Evolutionary conservation across 2,888 invertebrate species (phyloP), one percentile per base, ranked within the genome.

Genomic region (Watsonalla cultraria): DNA sequence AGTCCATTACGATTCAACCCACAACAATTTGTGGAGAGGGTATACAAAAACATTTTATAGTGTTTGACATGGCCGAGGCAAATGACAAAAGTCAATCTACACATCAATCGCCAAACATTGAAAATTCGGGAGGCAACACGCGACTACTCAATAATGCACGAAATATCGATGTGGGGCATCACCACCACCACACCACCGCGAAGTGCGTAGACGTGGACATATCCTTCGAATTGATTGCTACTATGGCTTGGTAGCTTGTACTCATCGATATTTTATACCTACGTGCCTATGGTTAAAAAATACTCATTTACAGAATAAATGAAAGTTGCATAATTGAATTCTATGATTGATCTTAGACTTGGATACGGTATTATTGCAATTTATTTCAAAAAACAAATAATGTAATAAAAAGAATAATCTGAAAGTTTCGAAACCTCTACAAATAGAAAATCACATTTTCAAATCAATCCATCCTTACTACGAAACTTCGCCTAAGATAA

Each of bases 61-160:
- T 86, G 74, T 89, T 88, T 87, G 89, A 88, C 88, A 84, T 86
- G 85, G 83, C 74, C 84, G 82, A 83, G 74, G 87, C 80, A 90
- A 90, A 90, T 90, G 90, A 90, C 89, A 89, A 90, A 90, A 90
- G 88, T 90, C 90, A 89, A 90, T 90, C 90, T 90, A 90, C 84
- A 88, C 88, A 88, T 86, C 90, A 89, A 89, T 89, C 89, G 90
- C 88, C 90, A 90, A 90, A 90, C 90, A 89, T 87, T 86, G 82
- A 82, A 90, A 88, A 87, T 90, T 90, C 84, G 82, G 90, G 81
- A 84, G 87, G 87, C 74, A 80, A 72, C 90, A 90, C 90, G 90
- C 90, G 80, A 89, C 82, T 87, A 76, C 79, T 90, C 79, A 90
- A 90, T 90, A 89, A 90, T 90, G 87, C 84, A 90, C 78, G 84